Conservation (phyloP, 1,140 invertebrate genomes). For the Rhyzopertha dominica region DNA sequence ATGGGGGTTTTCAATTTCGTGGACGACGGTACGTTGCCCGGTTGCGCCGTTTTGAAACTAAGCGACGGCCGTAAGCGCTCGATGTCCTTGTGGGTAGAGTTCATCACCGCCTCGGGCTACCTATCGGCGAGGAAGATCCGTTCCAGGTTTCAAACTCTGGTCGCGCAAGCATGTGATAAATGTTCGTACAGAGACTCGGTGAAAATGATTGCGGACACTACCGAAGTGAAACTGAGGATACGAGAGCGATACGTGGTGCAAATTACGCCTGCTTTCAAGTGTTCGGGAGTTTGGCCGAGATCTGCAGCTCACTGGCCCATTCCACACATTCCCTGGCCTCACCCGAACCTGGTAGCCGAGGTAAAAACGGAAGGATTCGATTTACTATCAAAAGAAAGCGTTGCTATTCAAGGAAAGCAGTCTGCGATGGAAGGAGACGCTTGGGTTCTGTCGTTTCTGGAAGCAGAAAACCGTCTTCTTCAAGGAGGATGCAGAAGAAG, state of each 20-base stretch:
- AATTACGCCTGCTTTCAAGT: conserved; percentile 92
- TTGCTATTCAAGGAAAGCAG: conserved; percentile 76
- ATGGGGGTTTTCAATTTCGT: conserved; percentile 99
- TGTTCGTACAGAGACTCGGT: conserved; percentile 85
- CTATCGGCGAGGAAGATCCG: conserved; percentile 91
- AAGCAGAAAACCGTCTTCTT: conserved; percentile 81
- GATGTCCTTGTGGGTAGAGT: conserved; percentile 98
- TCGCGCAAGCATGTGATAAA: conserved; percentile 93
- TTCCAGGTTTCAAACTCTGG: conserved; percentile 88
- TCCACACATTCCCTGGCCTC: conserved; percentile 83
- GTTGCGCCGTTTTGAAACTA: conserved; percentile 93
- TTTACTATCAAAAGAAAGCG: conserved; percentile 80
- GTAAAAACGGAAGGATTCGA: conserved; percentile 94
- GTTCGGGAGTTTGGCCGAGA: conserved; percentile 89
- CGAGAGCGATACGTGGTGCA: conserved; percentile 87
- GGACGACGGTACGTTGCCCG: conserved; percentile 90
- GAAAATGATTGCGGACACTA: conserved; percentile 92
- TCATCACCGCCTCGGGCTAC: conserved; percentile 94
- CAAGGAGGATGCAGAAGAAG: conserved; percentile 71
- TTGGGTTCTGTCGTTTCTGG: conserved; percentile 86
- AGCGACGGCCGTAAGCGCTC: conserved; percentile 92
- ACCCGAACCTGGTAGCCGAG: conserved; percentile 82
- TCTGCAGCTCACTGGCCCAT: conserved; percentile 92
- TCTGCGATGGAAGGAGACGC: conserved; percentile 92
- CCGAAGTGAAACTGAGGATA: conserved; percentile 83